Evolutionary conservation across 2,113 vertebrate genomes (phyloP).

Genomic region (Procavia capensis): DNA sequence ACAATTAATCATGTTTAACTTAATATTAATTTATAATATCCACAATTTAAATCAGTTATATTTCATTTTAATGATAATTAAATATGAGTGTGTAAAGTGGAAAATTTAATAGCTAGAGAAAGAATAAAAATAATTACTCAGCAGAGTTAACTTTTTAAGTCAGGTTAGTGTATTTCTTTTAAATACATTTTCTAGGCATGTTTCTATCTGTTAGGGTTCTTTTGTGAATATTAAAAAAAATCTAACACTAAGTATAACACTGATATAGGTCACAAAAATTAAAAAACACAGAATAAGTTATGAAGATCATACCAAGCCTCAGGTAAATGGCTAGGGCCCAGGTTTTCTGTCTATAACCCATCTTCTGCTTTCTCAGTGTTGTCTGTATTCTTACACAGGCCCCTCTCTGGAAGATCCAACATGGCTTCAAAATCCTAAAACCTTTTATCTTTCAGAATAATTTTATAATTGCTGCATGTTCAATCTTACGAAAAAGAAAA

Average conservation of each 20-base stretch:
- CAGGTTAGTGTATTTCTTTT: not conserved
- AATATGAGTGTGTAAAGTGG: not conserved
- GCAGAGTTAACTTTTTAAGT: not conserved
- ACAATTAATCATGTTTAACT: not conserved
- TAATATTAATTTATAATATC: not conserved
- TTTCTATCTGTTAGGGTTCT: not conserved
- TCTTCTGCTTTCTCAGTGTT: not conserved
- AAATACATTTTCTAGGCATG: not conserved
- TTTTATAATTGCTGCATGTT: not conserved
- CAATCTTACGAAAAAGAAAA: too few relatives aligned
- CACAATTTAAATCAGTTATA: not conserved
- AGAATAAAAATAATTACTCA: not conserved
- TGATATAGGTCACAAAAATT: not conserved
- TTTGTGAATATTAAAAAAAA: not conserved
- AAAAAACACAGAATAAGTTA: not conserved
- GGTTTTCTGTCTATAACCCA: too few relatives aligned
- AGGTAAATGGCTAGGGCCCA: not conserved
- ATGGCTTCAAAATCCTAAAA: not conserved
- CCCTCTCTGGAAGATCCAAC: not conserved
- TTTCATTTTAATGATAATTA: not conserved
- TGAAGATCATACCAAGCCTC: not conserved
- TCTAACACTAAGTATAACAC: not conserved
- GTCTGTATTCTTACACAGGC: not conserved
- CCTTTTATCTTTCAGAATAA: not conserved
- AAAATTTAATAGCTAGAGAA: not conserved